Conservation (phyloP, 1,140 invertebrate genomes). For the Drosophila eugracilis region DNA sequence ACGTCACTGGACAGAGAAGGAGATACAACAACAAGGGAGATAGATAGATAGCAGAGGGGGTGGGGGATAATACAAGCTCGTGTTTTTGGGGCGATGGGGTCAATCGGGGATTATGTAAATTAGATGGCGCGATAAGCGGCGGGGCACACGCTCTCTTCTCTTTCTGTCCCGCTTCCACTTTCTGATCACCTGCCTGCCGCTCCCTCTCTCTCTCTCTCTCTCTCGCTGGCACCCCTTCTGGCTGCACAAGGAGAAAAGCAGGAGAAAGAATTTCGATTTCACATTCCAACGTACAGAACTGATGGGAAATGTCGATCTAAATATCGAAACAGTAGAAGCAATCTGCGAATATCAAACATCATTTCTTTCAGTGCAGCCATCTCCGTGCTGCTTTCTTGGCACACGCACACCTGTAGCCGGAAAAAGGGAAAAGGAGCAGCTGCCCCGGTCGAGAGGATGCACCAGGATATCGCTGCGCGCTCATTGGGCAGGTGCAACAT, state of each 20-base stretch:
- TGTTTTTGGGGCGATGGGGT: background rate
- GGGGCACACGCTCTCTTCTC: constrained; percentile 21
- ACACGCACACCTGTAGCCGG: constrained; percentile 67
- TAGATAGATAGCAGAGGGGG: background rate
- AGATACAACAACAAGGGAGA: background rate
- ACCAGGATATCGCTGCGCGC: constrained; percentile 41
- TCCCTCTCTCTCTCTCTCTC: constrained; percentile 4
- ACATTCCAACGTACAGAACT: too few species aligned
- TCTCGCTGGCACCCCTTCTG: constrained; percentile 1
- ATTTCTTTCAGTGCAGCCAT: background rate
- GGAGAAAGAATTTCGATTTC: too few species aligned
- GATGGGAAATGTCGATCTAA: too few species aligned
- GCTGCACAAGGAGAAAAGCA: background rate
- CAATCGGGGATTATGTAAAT: constrained; percentile 40
- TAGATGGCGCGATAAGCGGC: constrained; percentile 10
- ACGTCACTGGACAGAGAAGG: constrained; percentile 26
- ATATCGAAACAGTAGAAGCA: too few species aligned
- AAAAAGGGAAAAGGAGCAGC: constrained; percentile 41
- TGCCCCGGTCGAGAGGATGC: constrained; percentile 50
- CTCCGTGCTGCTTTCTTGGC: constrained; percentile 30
- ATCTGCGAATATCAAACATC: background rate
- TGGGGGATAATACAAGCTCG: background rate
- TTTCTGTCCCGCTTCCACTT: constrained; percentile 3
- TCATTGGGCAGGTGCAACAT: constrained; percentile 69
- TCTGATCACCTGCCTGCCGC: constrained; percentile 1